phyloP scores from a whole-genome alignment of 2,797 vertebrate genomes.

The Meda fulgida region DNA sequence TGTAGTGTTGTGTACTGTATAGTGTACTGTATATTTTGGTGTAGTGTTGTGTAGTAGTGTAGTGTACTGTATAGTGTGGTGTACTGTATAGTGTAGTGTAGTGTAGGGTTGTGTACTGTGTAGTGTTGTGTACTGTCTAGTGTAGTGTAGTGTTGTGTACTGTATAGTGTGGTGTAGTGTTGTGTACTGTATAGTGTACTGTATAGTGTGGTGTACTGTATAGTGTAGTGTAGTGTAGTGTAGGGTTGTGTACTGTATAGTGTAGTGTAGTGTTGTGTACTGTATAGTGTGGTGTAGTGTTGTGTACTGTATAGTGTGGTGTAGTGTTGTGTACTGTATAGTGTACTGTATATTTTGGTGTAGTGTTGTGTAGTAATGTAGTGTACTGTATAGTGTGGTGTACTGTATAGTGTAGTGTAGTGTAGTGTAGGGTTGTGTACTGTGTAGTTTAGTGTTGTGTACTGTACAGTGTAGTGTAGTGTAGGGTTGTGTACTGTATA shows the following conservation, averaged over 20 bases:
- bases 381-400: background rate
- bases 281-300: accelerated
- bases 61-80: background rate
- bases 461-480: background rate
- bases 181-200: accelerated
- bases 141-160: accelerated
- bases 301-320: accelerated
- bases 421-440: background rate
- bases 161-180: background rate
- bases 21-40: accelerated
- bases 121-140: accelerated
- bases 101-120: accelerated
- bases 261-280: background rate
- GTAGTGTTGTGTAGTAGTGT: background rate
- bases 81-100: too few species aligned
- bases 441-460: too few species aligned
- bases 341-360: too few species aligned
- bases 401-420: accelerated
- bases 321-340: background rate
- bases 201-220: accelerated
- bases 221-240: background rate
- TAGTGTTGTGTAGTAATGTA: background rate
- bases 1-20: accelerated
- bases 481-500: background rate
- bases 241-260: accelerated